Evolutionary conservation across 2,888 invertebrate species (phyloP), one percentile per base, ranked within the genome.

Genomic region (Meteorus colon): DNA sequence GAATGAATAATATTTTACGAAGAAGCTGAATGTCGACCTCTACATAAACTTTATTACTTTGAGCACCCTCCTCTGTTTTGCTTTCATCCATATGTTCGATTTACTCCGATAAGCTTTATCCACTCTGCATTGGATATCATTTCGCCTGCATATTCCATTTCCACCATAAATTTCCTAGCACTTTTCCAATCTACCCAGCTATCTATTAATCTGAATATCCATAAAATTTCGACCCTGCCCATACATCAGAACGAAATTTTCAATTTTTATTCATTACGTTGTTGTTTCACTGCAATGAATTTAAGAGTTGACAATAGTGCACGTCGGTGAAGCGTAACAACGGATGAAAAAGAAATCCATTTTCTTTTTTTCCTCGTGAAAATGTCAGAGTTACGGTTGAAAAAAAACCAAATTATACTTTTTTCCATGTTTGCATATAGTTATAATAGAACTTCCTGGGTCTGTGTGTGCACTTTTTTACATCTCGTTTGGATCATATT

Each of bases 351-450:
- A 12, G 34, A 12, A 41, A 2, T 12, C 2, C 2, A 2, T 41
- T 41, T 41, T 41, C 12, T 12, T 41, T 41, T 41, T 41, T 41
- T 41, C 8, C 2, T 2, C 8, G 12, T 41, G 12, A 41, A 41
- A 41, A 41, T 10, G 12, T 41, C 41, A 41, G 12, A 41, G 41
- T 41, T 41, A 8, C 8, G 41, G 41, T 8, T 3, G 8, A 41
- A 41, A 41, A 41, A 41, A 41, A 41, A 24, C 24, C 1, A 12
- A 8, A 8, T 41, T 12, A 41, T 12, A 41, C 41, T 41, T 48
- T 48, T n/a, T 48, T 48, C 14, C n/a, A 5, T 48, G 48, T 48
- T 62, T 29, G 8, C 41, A 41, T 63, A 63, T 63, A 60, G 59
- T 60, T 60, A 34, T 63, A n/a, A 62, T 31, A 16, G n/a, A 6